A percentile compares a stretch with the other conserved stretches of the same genome.
phyloP scores from a whole-genome alignment of 2,113 vertebrate species.

The Lampris megalopsis region DNA sequence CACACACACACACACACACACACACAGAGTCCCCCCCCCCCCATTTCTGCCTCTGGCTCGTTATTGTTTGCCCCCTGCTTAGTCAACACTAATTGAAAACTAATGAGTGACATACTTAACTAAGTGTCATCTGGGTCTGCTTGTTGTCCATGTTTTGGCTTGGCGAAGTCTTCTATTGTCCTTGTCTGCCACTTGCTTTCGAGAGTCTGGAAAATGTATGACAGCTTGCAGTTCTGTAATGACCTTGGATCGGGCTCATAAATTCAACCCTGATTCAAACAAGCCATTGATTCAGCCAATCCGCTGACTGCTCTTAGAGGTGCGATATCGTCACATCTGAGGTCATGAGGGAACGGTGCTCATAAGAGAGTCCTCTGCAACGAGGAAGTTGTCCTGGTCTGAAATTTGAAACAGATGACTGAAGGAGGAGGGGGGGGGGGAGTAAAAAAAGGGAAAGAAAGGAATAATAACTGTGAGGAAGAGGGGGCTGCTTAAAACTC shows the following conservation, averaged over 20 bases:
- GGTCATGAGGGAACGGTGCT: conserved; percentile 1
- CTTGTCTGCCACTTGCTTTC: conserved; percentile 8
- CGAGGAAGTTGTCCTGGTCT: not conserved
- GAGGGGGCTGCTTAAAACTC: not conserved
- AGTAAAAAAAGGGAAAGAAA: not conserved
- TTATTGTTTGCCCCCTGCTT: not conserved
- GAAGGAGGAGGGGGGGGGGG: no score
- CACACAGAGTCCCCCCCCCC: no score
- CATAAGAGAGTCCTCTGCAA: not conserved
- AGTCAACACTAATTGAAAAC: conserved; percentile 9
- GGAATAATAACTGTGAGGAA: no score
- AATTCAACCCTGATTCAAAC: not conserved
- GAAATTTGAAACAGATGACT: not conserved
- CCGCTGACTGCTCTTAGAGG: conserved; percentile 12
- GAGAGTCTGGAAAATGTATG: conserved; percentile 36
- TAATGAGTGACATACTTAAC: conserved; percentile 6
- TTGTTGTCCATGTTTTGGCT: conserved; percentile 4
- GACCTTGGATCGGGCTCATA: conserved; percentile 21
- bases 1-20: not conserved
- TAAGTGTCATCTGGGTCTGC: conserved; percentile 13
- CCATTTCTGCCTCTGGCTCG: not conserved
- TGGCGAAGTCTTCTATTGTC: not conserved
- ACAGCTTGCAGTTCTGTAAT: conserved; percentile 7
- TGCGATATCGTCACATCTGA: conserved; percentile 1
- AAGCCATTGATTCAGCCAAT: conserved; percentile 5